phyloP scores from a whole-genome alignment of 2,113 vertebrate genomes.

The Oncorhynchus kisutch region DNA sequence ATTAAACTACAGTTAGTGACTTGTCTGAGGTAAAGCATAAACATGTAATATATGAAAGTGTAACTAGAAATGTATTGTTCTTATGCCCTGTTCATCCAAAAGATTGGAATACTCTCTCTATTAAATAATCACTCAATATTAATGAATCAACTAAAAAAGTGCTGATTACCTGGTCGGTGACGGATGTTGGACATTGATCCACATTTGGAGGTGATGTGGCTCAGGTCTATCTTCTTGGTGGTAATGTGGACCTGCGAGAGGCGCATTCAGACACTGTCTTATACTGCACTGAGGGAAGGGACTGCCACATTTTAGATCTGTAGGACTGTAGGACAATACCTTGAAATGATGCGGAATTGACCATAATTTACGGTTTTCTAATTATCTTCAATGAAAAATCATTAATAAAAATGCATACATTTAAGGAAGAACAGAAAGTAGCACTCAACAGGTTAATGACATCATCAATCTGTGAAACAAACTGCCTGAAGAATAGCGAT shows the following conservation, averaged over 20 bases:
- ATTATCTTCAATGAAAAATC: neutral
- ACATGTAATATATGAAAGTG: neutral
- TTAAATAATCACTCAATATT: neutral
- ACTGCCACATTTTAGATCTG: neutral
- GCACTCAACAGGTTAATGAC: neutral
- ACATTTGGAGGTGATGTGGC: constrained; percentile 91
- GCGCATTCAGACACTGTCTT: neutral
- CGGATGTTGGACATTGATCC: constrained; percentile 92
- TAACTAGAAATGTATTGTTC: neutral
- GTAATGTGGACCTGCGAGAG: constrained; percentile 85
- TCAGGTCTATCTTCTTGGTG: constrained; percentile 92
- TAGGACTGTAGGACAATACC: neutral
- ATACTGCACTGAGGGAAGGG: neutral
- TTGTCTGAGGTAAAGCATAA: neutral
- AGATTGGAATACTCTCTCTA: neutral
- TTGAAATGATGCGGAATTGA: neutral
- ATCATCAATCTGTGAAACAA: neutral
- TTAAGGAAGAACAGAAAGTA: neutral
- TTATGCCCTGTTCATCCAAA: neutral
- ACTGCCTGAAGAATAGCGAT: neutral
- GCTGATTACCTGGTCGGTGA: constrained; percentile 85
- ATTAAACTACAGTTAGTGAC: neutral
- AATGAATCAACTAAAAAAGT: neutral
- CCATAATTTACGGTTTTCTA: no score
- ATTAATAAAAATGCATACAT: neutral